phyloP scores from a whole-genome alignment of 2,113 vertebrate species.

The Terrapene triunguis region DNA sequence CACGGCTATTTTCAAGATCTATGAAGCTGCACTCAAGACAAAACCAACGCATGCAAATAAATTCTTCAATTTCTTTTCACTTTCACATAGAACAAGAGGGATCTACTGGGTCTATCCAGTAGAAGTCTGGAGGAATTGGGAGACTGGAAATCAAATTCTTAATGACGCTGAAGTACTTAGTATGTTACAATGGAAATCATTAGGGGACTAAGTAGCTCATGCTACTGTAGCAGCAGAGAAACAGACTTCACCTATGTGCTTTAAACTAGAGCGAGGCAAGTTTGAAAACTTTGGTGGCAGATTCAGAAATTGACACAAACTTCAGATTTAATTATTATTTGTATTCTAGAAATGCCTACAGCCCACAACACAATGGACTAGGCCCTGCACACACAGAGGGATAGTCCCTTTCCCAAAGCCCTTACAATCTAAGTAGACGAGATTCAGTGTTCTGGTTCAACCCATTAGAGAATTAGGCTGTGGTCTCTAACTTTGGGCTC shows the following conservation, averaged over 20 bases:
- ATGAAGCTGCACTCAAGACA: neutral
- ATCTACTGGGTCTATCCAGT: neutral
- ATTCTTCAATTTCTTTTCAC: neutral
- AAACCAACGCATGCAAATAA: neutral
- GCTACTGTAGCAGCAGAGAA: neutral
- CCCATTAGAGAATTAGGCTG: neutral
- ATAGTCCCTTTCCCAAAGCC: neutral
- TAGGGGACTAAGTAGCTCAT: neutral
- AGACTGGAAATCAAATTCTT: neutral
- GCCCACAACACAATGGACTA: neutral
- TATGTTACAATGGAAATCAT: neutral
- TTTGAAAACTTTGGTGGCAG: neutral
- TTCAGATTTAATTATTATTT: neutral
- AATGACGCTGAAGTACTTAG: neutral
- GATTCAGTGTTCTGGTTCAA: neutral
- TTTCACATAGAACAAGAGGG: neutral
- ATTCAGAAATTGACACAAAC: neutral
- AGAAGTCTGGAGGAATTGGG: neutral
- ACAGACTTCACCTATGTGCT: neutral
- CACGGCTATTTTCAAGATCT: neutral
- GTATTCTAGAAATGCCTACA: neutral
- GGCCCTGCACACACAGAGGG: neutral
- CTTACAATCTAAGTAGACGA: neutral
- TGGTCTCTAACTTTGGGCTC: neutral
- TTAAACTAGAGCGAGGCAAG: neutral